These are phyloP conservation scores for Eulemur coronatus DNA, from an alignment of 2,797 vertebrate species.

Conservation along the genomic window DNA sequence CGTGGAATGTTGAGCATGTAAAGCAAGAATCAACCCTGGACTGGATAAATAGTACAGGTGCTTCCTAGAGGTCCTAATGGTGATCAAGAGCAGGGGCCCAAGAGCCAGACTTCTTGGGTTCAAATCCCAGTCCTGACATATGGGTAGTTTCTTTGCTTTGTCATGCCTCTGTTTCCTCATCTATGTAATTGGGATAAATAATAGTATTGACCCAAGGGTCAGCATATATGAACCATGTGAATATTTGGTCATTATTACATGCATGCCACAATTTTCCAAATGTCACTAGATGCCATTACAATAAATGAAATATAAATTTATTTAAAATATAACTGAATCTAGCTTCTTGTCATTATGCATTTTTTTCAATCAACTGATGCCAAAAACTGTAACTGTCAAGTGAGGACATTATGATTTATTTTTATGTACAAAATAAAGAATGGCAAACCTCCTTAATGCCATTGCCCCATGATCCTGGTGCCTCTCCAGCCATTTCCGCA, in stretches of 20 bases:
- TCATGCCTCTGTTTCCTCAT: background rate
- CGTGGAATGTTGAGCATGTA: background rate
- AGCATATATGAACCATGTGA: background rate
- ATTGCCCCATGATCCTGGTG: background rate
- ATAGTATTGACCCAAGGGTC: background rate
- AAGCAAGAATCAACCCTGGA: background rate
- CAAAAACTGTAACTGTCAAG: background rate
- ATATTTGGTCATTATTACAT: slow-evolving; percentile 19
- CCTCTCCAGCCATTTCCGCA: background rate
- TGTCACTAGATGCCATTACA: background rate
- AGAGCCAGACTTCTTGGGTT: background rate
- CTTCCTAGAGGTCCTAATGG: background rate
- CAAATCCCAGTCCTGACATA: background rate
- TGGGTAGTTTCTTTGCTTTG: background rate
- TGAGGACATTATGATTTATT: background rate
- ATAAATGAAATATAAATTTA: background rate
- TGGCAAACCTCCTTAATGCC: background rate
- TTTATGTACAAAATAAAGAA: background rate
- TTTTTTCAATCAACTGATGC: slow-evolving; percentile 14
- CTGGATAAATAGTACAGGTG: background rate
- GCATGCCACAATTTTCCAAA: background rate
- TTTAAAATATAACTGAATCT: background rate
- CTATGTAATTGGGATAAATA: background rate
- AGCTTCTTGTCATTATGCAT: background rate
- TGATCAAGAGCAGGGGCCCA: background rate